Percentiles rank a stretch among this genome's conserved stretches.
phyloP scores from a whole-genome alignment of 1,140 invertebrate genomes.

The Euglossa dilemma region DNA sequence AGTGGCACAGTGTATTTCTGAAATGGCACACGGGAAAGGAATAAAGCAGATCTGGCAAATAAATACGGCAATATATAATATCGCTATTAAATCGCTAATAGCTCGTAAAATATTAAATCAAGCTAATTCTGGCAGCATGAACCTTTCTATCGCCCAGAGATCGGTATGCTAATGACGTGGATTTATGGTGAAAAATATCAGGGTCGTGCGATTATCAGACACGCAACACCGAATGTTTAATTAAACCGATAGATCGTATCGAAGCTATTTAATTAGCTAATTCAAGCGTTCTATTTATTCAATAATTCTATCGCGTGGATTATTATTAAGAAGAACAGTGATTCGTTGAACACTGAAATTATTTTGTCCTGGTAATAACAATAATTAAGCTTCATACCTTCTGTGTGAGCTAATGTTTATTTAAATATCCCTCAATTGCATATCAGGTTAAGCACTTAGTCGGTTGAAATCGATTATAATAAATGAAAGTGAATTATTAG shows the following conservation, averaged over 20 bases:
- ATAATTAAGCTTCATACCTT: not conserved
- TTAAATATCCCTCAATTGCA: not conserved
- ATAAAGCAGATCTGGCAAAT: not conserved
- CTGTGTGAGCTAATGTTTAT: not conserved
- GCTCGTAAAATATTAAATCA: not conserved
- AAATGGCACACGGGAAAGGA: not conserved
- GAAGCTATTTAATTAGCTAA: not conserved
- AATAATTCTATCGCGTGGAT: not conserved
- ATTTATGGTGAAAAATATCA: conserved; percentile 4
- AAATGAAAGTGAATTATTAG: not conserved
- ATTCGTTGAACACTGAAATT: not conserved
- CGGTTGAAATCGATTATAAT: not conserved
- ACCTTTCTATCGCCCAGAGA: not conserved
- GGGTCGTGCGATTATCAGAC: not conserved
- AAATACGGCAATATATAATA: not conserved
- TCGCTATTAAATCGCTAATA: not conserved
- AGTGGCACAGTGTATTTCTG: not conserved
- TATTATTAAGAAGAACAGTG: not conserved
- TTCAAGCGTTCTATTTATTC: not conserved
- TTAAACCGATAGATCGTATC: not conserved
- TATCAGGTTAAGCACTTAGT: not conserved
- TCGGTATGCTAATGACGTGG: not conserved
- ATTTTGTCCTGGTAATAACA: not conserved
- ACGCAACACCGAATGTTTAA: not conserved
- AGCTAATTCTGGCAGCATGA: not conserved